Base-by-base conservation (phyloP, 1,140 invertebrate genomes). In the Drosophila bocqueti region DNA sequence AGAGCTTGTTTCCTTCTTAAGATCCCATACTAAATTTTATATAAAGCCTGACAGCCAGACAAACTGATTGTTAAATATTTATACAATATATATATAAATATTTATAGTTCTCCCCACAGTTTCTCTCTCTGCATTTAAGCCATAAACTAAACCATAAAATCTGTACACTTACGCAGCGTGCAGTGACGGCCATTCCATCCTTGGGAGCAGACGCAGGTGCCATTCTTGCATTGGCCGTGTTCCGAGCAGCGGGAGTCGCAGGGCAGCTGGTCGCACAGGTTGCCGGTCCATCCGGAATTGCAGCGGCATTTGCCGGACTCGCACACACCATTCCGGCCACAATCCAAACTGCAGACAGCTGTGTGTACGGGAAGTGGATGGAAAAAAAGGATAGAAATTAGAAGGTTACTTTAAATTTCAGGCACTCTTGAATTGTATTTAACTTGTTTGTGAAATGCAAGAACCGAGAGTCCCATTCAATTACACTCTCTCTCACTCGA, bases 151-250 rank as follows among this genome's bases (percentile, higher is more conserved):
- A n/a, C 21, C 10, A 16, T 52, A 34, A 52, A 34, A 34, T 52
- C 29, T 15, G 2, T 13, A 16, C 84, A 96, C 97, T 97, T 95
- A 99, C 98, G 97, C 83, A 99, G 93, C 38, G 98, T 98, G 93
- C 98, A 99, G 91, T 99, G 98, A 84, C 96, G 95, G 73, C 98
- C 98, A 94, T 99, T 99, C 98, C 98, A 99, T 62, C 99, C 99
- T 93, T 98, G 97, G 21, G 97, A 96, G 93, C 99, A 99, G 47
- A 98, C 96, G 93, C 99, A 99, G 29, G 97, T 99, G 38, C 99
- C 99, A 93, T 99, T 99, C 91, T 97, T 96, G 93, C 99, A 99
- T 93, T 98, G 97, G 1, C 99, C 99, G 87, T 98, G 97, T 81
- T 98, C 97, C n/a, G 96, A 95, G 92, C 98, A 98, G 59, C 99